phyloP scores from a whole-genome alignment of 2,797 vertebrate species.

The Alcedo quadribrachys region DNA sequence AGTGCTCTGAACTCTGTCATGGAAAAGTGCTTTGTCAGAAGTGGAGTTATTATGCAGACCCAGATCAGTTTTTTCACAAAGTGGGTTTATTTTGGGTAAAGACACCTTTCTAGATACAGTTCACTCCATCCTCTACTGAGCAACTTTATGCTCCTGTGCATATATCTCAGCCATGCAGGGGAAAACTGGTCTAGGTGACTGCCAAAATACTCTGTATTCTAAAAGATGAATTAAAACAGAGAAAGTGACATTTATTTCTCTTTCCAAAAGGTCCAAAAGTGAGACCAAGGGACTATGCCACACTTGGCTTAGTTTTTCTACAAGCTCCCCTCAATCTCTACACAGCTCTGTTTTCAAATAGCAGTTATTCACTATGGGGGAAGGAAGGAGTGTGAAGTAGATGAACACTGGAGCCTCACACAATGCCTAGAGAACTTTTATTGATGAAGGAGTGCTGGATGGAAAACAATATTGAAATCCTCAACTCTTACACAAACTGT shows the following conservation, averaged over 20 bases:
- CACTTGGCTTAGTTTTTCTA: background rate
- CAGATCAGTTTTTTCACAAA: background rate
- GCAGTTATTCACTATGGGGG: background rate
- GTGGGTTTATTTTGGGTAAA: background rate
- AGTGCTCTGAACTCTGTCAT: background rate
- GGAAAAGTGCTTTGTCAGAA: constrained; percentile 1
- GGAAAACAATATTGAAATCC: background rate
- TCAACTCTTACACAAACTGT: background rate
- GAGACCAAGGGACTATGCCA: background rate
- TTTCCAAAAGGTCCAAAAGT: background rate
- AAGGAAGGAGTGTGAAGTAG: background rate
- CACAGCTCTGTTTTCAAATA: background rate
- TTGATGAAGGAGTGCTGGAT: background rate
- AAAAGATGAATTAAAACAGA: background rate
- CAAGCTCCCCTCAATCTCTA: background rate
- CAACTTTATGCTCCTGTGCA: background rate
- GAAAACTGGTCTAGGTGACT: background rate
- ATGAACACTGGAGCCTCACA: background rate
- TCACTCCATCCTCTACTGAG: background rate
- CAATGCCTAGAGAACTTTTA: background rate
- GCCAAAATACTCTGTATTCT: background rate
- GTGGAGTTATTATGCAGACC: background rate
- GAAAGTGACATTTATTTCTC: background rate
- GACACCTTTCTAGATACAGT: background rate
- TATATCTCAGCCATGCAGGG: background rate